Conservation (phyloP, 1,140 invertebrate genomes). For the Hyles euphorbiae region DNA sequence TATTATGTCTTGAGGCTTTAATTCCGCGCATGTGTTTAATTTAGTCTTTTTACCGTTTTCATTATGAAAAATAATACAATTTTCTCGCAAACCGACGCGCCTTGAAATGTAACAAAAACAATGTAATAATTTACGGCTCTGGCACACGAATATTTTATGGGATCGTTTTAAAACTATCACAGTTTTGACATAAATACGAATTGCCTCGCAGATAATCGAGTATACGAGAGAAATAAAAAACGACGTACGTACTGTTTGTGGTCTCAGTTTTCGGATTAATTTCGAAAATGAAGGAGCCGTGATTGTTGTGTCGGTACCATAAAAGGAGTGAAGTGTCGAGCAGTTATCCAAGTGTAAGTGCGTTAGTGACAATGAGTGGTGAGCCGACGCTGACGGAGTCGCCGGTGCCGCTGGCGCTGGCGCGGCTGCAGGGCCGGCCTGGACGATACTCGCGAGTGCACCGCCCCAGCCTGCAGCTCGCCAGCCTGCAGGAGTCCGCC, state of each 20-base stretch:
- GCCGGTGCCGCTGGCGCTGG: constrained; percentile 64
- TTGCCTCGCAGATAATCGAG: neutral
- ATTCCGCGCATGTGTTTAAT: neutral
- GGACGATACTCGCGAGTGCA: constrained; percentile 46
- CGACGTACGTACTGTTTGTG: neutral
- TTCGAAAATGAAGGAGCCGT: constrained; percentile 40
- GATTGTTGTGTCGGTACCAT: constrained; percentile 20
- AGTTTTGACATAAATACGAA: no score
- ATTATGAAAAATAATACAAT: neutral
- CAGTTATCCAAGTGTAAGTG: constrained; percentile 34
- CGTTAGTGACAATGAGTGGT: constrained; percentile 52
- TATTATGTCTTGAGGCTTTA: neutral
- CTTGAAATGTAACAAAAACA: no score
- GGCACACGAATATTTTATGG: constrained; percentile 7
- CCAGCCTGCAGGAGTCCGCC: constrained; percentile 60
- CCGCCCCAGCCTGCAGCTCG: constrained; percentile 57
- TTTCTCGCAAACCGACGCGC: no score
- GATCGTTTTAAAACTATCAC: neutral
- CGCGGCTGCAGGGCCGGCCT: constrained; percentile 50
- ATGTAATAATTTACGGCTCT: neutral
- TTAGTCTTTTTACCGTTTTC: neutral
- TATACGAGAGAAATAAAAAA: neutral
- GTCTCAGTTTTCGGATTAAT: constrained; percentile 1
- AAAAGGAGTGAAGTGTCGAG: constrained; percentile 24
- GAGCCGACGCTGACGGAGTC: constrained; percentile 65